A percentile compares a stretch with the other conserved stretches of the same genome.
phyloP scores from a whole-genome alignment of 2,888 invertebrate species.

The Synergus itoensis region DNA sequence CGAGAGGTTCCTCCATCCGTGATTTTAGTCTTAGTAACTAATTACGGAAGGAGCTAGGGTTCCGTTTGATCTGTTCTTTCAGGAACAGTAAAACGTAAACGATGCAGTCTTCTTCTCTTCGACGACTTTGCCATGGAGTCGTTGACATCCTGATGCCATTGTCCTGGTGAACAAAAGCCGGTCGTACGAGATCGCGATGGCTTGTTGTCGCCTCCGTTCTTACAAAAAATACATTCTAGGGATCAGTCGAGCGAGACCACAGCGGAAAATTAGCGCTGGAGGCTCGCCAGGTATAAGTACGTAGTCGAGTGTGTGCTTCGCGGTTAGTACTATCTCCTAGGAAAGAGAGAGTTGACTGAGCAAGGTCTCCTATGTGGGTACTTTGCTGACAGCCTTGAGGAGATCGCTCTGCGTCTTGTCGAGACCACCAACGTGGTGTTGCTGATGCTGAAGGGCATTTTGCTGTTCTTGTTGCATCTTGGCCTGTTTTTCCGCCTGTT shows the following conservation, averaged over 20 bases:
- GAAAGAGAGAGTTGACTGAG: conserved; percentile 57
- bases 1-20: background rate
- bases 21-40: background rate
- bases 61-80: conserved; percentile 30
- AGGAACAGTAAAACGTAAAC: conserved; percentile 41
- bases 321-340: conserved; percentile 57
- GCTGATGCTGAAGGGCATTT: conserved; percentile 84
- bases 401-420: conserved; percentile 88
- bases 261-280: conserved; percentile 44
- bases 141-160: background rate
- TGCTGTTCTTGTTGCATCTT: conserved; percentile 87
- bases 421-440: conserved; percentile 86
- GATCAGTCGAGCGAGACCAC: conserved; percentile 72
- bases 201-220: conserved; percentile 45
- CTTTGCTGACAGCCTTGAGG: conserved; percentile 88
- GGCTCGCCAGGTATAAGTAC: conserved; percentile 74
- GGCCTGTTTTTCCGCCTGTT: conserved; percentile 92
- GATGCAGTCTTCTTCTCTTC: conserved; percentile 56
- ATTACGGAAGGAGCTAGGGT: conserved; percentile 14
- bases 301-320: conserved; percentile 67
- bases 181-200: conserved; percentile 31
- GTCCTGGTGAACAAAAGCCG: conserved; percentile 15
- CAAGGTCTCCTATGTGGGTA: conserved; percentile 84
- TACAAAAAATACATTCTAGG: conserved; percentile 74
- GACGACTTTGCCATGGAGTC: conserved; percentile 38